A percentile compares a stretch with the other conserved stretches of the same genome.
Evolutionary conservation across 1,140 invertebrate genomes (phyloP).

Genomic region (Zelostemma sp.): DNA sequence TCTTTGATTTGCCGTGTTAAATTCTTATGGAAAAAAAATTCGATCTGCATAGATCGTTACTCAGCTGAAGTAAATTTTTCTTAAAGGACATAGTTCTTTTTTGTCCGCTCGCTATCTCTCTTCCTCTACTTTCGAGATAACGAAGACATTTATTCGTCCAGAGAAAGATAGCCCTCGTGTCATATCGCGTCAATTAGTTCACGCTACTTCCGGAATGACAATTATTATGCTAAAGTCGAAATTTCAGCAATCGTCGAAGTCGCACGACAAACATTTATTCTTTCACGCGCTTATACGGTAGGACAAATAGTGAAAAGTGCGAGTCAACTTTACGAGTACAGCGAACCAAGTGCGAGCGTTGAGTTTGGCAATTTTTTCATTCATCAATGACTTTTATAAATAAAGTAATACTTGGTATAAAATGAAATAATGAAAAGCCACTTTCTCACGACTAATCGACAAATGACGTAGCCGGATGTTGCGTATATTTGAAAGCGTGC

Average conservation of each 20-base stretch:
- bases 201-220: conserved; percentile 30
- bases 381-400: background rate
- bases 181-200: conserved; percentile 22
- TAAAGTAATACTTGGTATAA: background rate
- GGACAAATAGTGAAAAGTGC: too few relatives aligned
- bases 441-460: background rate
- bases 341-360: background rate
- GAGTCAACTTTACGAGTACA: too few relatives aligned
- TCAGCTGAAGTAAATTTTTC: too few relatives aligned
- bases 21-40: too few relatives aligned
- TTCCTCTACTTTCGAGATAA: conserved; percentile 19
- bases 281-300: too few relatives aligned
- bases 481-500: background rate
- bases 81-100: conserved; percentile 21
- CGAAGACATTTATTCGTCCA: conserved; percentile 18
- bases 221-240: conserved; percentile 9
- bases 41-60: too few relatives aligned
- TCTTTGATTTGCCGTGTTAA: too few relatives aligned
- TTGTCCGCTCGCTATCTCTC: background rate
- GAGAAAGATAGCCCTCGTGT: conserved; percentile 20
- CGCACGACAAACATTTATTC: background rate
- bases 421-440: background rate
- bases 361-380: background rate
- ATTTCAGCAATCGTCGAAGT: background rate
- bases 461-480: background rate